Base-by-base conservation (phyloP, 2,113 vertebrate species). In the Oryzias woworae region DNA sequence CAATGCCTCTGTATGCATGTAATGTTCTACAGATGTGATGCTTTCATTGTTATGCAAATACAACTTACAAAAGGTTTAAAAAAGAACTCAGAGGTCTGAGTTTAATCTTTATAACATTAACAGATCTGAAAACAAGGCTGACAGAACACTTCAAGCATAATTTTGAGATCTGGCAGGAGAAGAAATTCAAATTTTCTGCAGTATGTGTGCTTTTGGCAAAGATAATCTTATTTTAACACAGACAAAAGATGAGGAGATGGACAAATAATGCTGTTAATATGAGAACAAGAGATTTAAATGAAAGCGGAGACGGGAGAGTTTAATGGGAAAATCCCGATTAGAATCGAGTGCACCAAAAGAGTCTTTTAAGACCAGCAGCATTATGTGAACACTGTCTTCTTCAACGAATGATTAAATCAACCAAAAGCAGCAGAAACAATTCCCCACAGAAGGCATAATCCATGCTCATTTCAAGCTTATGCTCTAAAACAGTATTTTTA, bases 401-500 rank as follows among this genome's bases (percentile, higher is more conserved):
- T 78, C 75, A 73, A 58, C 66, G 61, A 52, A 65, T 77, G 68
- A 80, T 71, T 77, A 74, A 82, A 62, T 73, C 75, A 73, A 74
- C 49, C 26, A 41, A 62, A 59, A 80, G 57, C 66, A 53, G 67
- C 65, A 72, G 69, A 53, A 78, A 71, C 50, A 55, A 67, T 73
- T 81, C 72, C 75, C 85, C 45, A 53, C 69, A 58, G 69, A 69
- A 65, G 82, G 62, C 67, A 59, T 82, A 86, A 87, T 88, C 83
- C 84, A 77, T 70, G 81, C 85, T 83, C 76, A 88, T 90, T 89
- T 83, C 71, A 82, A 81, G 85, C 66, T 85, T 85, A 83, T 76
- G 72, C 72, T 79, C 67, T 80, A 65, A 85, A 54, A 66, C 58
- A 66, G 76, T 64, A 70, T 72, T 85, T 20, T 84, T 90, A 81